Base-by-base conservation (phyloP, 2,888 invertebrate genomes). In the Ochropleura leucogaster region DNA sequence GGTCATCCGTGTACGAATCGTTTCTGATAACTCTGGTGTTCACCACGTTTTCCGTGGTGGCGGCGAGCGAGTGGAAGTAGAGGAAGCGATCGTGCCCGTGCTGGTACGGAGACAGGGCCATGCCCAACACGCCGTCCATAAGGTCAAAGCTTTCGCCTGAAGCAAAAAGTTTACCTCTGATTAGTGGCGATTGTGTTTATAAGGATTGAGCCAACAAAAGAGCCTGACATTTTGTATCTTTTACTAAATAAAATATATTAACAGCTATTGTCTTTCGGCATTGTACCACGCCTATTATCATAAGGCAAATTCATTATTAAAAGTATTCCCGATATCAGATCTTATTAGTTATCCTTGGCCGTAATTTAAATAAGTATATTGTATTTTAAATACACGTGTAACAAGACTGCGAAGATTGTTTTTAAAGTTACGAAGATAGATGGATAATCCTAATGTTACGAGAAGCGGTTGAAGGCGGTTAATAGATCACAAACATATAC, bases 71-170 rank as follows among this genome's bases (percentile, higher is more conserved):
- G 89, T 98, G 98, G 95, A 97, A 98, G 91, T 97, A 98, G 2
- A 98, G 93, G 77, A 93, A 97, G 67, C 97, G 96, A 63, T 95
- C 96, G 0, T 77, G 83, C 2, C 92, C 92, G 0, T 64, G 78
- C 10, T 80, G 85, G 78, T 87, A 89, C 0, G 97, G 97, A 9
- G 97, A 97, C n/a, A 98, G 89, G 0, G 98, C 97, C 93, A 98
- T 94, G 0, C 97, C 98, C 3, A 98, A 90, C 12, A 98, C 92
- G 0, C 98, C 98, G 82, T 98, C 98, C 98, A 98, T 98, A 62
- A 98, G 90, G 79, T 98, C 97, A 87, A 98, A 98, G 57, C 95
- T 95, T 80, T 97, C 97, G 8, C 97, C 97, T 97, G 88, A 55
- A 91, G 75, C 8, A 57, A 18, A 47, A 18, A 40, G 1, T n/a